Percentiles rank a stretch among this genome's conserved stretches.
phyloP scores from a whole-genome alignment of 2,797 vertebrate genomes.

The Acipenser ruthenus region DNA sequence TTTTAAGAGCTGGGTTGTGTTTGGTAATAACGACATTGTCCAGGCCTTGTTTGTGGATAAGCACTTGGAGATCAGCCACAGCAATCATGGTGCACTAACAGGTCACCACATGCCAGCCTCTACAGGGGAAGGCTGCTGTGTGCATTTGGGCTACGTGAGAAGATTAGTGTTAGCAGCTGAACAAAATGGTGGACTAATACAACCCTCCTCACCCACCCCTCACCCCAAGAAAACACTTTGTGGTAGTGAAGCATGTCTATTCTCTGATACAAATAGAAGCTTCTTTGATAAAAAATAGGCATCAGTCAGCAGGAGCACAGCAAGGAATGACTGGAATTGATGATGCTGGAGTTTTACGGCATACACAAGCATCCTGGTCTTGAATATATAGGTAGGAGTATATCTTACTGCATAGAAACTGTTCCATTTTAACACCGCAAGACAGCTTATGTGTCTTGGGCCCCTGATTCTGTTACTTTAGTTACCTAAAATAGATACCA shows the following conservation, averaged over 20 bases:
- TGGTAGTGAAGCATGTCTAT: neutral
- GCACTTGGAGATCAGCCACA: neutral
- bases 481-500: too few relatives aligned
- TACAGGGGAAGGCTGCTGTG: neutral
- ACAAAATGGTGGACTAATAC: slow-evolving; percentile 4
- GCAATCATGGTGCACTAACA: neutral
- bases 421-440: neutral
- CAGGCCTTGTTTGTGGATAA: neutral
- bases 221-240: neutral
- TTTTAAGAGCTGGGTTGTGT: neutral
- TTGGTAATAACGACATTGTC: neutral
- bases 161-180: neutral
- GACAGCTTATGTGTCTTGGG: neutral
- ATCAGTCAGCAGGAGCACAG: neutral
- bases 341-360: slow-evolving; percentile 8
- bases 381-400: slow-evolving; percentile 5
- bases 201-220: neutral
- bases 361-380: slow-evolving; percentile 7
- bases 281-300: slow-evolving; percentile 17
- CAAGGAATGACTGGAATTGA: slow-evolving; percentile 12
- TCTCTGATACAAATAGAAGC: slow-evolving; percentile 3
- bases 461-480: neutral
- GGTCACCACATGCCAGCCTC: neutral
- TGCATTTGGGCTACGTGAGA: neutral
- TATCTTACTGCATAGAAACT: neutral